Conservation (phyloP, 2,888 invertebrate species). For the Halictus ligatus region DNA sequence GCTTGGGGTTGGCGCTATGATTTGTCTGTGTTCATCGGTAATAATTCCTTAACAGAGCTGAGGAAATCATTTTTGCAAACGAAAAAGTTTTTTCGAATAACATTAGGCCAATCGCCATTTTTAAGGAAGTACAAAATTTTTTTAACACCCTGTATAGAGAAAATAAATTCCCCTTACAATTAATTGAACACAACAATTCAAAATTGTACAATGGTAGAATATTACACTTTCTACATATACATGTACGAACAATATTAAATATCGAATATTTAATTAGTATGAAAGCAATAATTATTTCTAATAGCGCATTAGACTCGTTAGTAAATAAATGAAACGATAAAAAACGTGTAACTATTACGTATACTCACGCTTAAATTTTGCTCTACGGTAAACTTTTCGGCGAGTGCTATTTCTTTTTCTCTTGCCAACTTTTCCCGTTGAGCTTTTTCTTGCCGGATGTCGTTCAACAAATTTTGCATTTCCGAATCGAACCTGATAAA, state of each 20-base stretch:
- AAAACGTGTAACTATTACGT: neutral
- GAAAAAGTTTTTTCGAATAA: no score
- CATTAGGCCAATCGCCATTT: no score
- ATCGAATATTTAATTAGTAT: neutral
- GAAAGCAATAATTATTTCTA: neutral
- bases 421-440: constrained; percentile 92
- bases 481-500: constrained; percentile 85
- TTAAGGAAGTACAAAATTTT: no score
- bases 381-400: constrained; percentile 95
- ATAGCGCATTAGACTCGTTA: neutral
- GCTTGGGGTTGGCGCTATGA: no score
- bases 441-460: constrained; percentile 91
- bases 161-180: no score
- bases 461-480: constrained; percentile 92
- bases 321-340: neutral
- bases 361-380: constrained; percentile 92
- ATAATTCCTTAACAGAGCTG: no score
- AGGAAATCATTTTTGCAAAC: no score
- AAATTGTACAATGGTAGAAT: no score
- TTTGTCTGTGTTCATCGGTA: no score
- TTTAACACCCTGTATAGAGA: no score
- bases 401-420: constrained; percentile 93
- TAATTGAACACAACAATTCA: no score
- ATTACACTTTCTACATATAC: neutral
- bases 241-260: neutral